Conservation (phyloP, 1,140 invertebrate species). For the Caligus rogercresseyi region DNA sequence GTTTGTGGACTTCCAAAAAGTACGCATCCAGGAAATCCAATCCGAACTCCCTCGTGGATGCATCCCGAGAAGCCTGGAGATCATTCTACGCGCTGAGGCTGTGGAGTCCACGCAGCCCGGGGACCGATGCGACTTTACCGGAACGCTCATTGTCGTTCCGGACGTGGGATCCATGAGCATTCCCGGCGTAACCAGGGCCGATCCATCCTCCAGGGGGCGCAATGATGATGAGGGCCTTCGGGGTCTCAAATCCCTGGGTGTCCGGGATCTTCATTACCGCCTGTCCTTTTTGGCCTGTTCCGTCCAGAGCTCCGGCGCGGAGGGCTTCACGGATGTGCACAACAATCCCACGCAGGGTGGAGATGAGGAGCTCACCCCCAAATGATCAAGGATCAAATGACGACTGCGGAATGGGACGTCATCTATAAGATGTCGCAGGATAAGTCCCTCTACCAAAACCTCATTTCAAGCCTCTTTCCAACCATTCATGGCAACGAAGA, state of each 20-base stretch:
- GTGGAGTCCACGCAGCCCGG: slow-evolving; percentile 89
- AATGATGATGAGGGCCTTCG: slow-evolving; percentile 65
- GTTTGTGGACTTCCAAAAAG: slow-evolving; percentile 98
- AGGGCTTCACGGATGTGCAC: slow-evolving; percentile 1
- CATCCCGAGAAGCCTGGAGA: slow-evolving; percentile 80
- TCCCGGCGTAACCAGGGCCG: slow-evolving; percentile 58
- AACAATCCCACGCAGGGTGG: slow-evolving; percentile 50
- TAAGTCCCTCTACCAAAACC: slow-evolving; percentile 73
- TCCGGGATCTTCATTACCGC: slow-evolving; percentile 84
- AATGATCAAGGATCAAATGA: slow-evolving; percentile 82
- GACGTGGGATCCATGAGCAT: slow-evolving; percentile 72
- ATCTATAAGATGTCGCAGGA: slow-evolving; percentile 94
- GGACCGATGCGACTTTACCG: slow-evolving; percentile 84
- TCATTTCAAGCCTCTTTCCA: slow-evolving; percentile 83
- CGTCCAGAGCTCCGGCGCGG: slow-evolving; percentile 34
- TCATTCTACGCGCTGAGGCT: slow-evolving; percentile 85
- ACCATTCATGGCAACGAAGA: slow-evolving; percentile 96
- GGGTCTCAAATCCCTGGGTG: slow-evolving; percentile 81
- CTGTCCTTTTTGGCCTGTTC: slow-evolving; percentile 88
- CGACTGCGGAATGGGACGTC: slow-evolving; percentile 81
- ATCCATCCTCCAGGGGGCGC: slow-evolving; percentile 49
- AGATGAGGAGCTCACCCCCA: slow-evolving; percentile 68
- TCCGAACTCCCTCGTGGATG: slow-evolving; percentile 87
- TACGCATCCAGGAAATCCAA: slow-evolving; percentile 94
- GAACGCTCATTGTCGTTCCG: slow-evolving; percentile 91